Evolutionary conservation across 2,888 invertebrate species (phyloP).

Genomic region (Sinhomidia bicolor): DNA sequence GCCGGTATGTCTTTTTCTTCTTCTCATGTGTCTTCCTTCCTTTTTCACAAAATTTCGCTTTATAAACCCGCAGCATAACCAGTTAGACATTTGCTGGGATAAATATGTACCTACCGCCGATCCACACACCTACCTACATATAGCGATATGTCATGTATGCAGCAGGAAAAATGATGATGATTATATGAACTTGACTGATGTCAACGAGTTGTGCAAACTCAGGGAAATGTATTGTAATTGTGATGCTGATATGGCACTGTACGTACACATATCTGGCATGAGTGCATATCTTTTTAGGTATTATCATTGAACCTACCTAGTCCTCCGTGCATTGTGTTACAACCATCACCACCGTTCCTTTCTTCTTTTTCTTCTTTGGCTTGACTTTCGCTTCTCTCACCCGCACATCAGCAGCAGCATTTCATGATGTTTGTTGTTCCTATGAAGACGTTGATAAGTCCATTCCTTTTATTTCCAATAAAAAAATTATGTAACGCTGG

Average conservation of each 20-base stretch:
- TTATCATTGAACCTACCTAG: constrained; percentile 24
- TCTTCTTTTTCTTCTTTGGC: not conserved
- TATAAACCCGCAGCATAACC: not conserved
- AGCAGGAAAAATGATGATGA: constrained; percentile 26
- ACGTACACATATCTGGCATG: not conserved
- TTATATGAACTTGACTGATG: constrained; percentile 53
- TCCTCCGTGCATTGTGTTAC: not conserved
- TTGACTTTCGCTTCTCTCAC: constrained; percentile 18
- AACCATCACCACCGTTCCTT: constrained; percentile 43
- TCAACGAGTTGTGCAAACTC: constrained; percentile 47
- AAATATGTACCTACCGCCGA: constrained; percentile 20
- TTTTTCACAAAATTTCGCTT: not conserved
- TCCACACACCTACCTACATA: not conserved
- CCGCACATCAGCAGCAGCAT: not conserved
- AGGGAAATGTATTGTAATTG: constrained; percentile 13
- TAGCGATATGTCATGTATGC: constrained; percentile 3
- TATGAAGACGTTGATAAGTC: constrained; percentile 3
- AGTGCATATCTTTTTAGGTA: not conserved
- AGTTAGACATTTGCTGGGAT: not conserved
- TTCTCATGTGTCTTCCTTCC: not conserved
- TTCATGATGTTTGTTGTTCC: constrained; percentile 5
- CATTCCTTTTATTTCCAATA: constrained; percentile 11
- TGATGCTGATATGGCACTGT: not conserved
- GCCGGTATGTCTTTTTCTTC: constrained; percentile 38
- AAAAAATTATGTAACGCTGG: not conserved